phyloP scores from a whole-genome alignment of 2,113 vertebrate genomes.

The Sapajus apella region DNA sequence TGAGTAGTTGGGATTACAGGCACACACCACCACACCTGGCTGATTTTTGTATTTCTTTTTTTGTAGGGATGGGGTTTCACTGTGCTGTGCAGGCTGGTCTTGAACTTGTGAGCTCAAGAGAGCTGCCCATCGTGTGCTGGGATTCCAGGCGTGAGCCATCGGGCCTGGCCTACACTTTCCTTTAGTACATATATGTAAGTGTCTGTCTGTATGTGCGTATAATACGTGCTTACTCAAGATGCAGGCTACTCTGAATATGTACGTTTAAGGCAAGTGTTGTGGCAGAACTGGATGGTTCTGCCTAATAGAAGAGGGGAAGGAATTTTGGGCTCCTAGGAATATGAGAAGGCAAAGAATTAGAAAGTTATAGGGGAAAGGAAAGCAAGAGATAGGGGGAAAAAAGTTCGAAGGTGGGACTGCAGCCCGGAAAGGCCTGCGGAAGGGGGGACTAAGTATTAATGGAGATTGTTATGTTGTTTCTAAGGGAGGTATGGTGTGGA shows the following conservation, averaged over 20 bases:
- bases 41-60: too few species aligned
- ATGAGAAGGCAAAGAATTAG: background rate
- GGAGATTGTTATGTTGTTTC: background rate
- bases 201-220: too few species aligned
- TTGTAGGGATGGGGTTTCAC: too few species aligned
- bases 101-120: too few species aligned
- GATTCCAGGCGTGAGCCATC: too few species aligned
- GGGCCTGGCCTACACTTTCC: too few species aligned
- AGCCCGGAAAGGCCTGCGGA: background rate
- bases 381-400: background rate
- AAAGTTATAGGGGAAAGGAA: background rate
- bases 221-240: background rate
- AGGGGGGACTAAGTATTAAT: background rate
- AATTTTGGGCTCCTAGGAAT: background rate
- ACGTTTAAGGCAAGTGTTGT: background rate
- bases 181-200: background rate
- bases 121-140: too few species aligned
- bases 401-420: background rate
- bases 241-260: background rate
- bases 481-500: background rate
- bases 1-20: too few species aligned
- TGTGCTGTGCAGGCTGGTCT: too few species aligned
- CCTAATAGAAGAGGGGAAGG: background rate
- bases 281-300: background rate
- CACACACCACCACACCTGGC: too few species aligned